phyloP scores from a whole-genome alignment of 2,113 vertebrate species.

The Indri indri region DNA sequence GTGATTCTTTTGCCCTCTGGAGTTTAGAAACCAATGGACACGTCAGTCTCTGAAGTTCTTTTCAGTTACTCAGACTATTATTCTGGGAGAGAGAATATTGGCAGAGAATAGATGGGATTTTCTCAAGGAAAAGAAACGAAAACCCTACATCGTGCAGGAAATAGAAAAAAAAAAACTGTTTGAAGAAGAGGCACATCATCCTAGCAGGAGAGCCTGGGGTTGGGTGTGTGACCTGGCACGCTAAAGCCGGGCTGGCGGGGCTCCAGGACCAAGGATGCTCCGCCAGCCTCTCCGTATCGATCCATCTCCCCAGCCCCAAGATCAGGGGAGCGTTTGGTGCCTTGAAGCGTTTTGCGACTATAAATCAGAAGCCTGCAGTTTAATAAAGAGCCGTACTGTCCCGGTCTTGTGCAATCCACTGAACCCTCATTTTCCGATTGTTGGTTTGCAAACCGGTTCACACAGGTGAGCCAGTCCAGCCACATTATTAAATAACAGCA shows the following conservation, averaged over 20 bases:
- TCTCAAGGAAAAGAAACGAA: conserved; percentile 60
- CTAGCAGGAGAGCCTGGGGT: neutral
- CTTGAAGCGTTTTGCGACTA: neutral
- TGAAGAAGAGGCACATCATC: conserved; percentile 6
- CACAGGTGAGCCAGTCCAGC: neutral
- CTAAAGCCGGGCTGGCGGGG: neutral
- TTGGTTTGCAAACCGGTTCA: neutral
- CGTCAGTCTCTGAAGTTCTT: neutral
- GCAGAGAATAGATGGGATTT: conserved; percentile 29
- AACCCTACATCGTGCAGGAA: conserved; percentile 58
- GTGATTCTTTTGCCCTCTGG: neutral
- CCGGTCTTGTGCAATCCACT: neutral
- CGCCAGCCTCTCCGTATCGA: neutral
- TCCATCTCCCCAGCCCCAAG: neutral
- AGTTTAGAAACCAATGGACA: neutral
- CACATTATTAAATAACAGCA: neutral
- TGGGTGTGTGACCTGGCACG: neutral
- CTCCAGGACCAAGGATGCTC: neutral
- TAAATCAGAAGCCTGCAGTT: neutral
- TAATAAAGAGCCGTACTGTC: neutral
- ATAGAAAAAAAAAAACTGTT: neutral
- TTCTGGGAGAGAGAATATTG: conserved; percentile 41
- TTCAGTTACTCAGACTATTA: conserved; percentile 12
- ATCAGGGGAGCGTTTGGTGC: neutral
- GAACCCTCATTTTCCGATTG: neutral